Evolutionary conservation across 2,888 invertebrate genomes (phyloP).

Genomic region (Mythimna loreyi): DNA sequence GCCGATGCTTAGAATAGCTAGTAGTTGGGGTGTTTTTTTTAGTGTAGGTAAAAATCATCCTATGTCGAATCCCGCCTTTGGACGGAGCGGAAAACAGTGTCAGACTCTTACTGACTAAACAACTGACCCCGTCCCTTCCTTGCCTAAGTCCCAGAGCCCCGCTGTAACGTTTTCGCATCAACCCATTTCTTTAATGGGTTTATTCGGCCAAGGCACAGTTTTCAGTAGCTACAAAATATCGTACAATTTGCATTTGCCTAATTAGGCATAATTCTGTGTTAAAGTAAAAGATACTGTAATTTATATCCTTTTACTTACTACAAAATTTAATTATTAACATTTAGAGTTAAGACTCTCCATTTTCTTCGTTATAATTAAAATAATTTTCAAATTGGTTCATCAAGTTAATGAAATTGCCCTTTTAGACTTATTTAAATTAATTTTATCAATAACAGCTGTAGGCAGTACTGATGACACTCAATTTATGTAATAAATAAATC

Average conservation of each 20-base stretch:
- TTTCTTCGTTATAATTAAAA: slow-evolving; percentile 17
- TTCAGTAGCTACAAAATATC: neutral
- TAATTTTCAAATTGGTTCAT: slow-evolving; percentile 4
- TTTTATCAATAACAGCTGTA: neutral
- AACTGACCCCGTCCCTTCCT: no score
- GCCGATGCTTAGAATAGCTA: no score
- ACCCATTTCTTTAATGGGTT: slow-evolving; percentile 1
- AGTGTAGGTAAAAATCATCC: no score
- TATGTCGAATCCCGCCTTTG: no score
- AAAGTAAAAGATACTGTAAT: neutral
- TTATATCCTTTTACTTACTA: neutral
- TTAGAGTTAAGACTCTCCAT: no score
- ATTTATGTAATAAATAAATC: neutral
- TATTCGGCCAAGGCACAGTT: neutral
- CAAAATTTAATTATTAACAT: no score
- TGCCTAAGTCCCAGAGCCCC: no score
- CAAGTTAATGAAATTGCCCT: neutral
- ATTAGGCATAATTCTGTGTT: neutral
- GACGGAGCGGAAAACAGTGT: no score
- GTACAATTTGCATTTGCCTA: neutral
- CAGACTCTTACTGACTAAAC: no score
- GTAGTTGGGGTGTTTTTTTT: slow-evolving; percentile 1
- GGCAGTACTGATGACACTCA: neutral
- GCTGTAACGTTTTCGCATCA: no score
- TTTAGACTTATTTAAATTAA: slow-evolving; percentile 10